A percentile compares a stretch with the other conserved stretches of the same genome.
Evolutionary conservation across 1,140 invertebrate species (phyloP).

Genomic region (Drosophila neocordata): DNA sequence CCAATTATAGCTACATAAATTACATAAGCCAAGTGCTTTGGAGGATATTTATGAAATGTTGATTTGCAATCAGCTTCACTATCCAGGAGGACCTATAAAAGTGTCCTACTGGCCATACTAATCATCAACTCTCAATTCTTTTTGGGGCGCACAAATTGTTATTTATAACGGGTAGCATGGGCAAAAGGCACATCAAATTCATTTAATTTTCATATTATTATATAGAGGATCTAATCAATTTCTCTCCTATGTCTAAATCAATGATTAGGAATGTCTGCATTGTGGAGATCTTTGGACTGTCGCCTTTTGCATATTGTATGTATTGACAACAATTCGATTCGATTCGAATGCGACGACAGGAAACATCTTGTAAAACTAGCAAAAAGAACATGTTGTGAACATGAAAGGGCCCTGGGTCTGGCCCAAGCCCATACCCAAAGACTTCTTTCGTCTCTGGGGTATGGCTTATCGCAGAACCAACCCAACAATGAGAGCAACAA

Average conservation of each 20-base stretch:
- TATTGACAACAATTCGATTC: conserved; percentile 82
- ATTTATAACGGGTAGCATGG: conserved; percentile 64
- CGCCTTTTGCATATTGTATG: conserved; percentile 16
- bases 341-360: conserved; percentile 79
- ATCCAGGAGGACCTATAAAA: conserved; percentile 45
- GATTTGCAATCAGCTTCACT: conserved; percentile 67
- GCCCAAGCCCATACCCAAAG: conserved; percentile 37
- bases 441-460: conserved; percentile 1
- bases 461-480: conserved; percentile 55
- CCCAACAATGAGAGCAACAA: conserved; percentile 75
- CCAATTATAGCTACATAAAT: conserved; percentile 75
- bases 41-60: conserved; percentile 73
- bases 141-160: conserved; percentile 63
- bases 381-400: conserved; percentile 81
- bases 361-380: conserved; percentile 83
- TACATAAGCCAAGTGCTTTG: conserved; percentile 57
- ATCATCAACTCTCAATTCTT: conserved; percentile 51
- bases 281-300: background rate
- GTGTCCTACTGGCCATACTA: conserved; percentile 46
- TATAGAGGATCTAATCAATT: conserved; percentile 70
- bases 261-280: background rate
- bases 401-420: conserved; percentile 67
- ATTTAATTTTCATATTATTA: conserved; percentile 18
- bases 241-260: conserved; percentile 72
- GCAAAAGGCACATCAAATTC: background rate